Evolutionary conservation across 92 coral and sea anemone genomes (phyloP), one percentile per base, ranked within the genome.

Genomic region (Plumapathes pennacea): DNA sequence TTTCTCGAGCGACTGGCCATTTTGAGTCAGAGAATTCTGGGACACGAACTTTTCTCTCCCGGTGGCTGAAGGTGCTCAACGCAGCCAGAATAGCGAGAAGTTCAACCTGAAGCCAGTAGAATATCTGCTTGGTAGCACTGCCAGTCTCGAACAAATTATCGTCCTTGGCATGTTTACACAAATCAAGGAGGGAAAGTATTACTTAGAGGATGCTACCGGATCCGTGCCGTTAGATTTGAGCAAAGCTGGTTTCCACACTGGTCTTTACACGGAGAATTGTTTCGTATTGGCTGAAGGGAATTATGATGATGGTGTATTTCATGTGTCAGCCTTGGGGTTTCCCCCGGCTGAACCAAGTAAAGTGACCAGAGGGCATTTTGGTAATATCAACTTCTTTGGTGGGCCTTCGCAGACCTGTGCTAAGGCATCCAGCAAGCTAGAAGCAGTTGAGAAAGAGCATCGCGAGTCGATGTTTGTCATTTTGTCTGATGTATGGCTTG

Each of bases 391-490:
- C 67, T 91, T 91, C 72, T 91, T 91, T 54, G 97, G 97, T 12
- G 97, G 97, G 10, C 96, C 96, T 9, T 88, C 97, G 0, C 47
- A 83, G 0, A 80, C 88, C 0, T 76, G 90, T 52, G 83, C 80
- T 46, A 88, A 88, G 54, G 90, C 87, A 31, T 91, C 97, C 25
- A 80, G 49, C 48, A 91, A 88, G 60, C 78, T 91, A 22, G 81
- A 75, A 34, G 83, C 86, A 4, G 70, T 88, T 39, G 97, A 91
- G 75, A 58, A 76, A 39, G 97, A 91, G 37, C 87, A 91, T 56
- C 86, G 82, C n/a, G 89, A 88, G 36, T 86, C 96, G 4, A 91
- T 91, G 97, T 91, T 91, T 80, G 97, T 91, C n/a, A 63, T 91
- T 37, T 32, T 91, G 67, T 91, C 97, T 10, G 97, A 91, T 68